These are phyloP conservation scores for Peromyscus californicus DNA, from an alignment of 2,113 vertebrate species.

Conservation along the genomic window DNA sequence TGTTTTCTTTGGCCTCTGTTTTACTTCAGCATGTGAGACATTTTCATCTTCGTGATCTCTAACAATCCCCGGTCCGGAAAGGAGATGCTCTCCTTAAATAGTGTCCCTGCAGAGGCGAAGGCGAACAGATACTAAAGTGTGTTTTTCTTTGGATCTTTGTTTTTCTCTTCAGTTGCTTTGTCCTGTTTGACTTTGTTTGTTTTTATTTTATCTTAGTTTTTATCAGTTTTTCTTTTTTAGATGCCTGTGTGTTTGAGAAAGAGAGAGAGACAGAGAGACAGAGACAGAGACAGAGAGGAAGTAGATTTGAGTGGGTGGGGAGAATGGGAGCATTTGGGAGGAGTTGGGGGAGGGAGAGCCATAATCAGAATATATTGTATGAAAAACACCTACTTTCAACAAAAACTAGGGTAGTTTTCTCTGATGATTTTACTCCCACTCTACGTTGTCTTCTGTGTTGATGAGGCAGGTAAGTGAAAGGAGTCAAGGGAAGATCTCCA, in stretches of 20 bases:
- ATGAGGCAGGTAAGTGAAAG: not conserved
- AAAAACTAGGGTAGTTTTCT: not conserved
- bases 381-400: not conserved
- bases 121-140: not conserved
- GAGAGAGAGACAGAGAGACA: too few species aligned
- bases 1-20: slow-evolving; percentile 28
- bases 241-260: not conserved
- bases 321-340: not conserved
- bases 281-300: not conserved
- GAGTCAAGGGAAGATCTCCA: not conserved
- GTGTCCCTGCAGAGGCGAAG: not conserved
- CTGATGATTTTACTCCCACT: not conserved
- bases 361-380: not conserved
- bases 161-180: not conserved
- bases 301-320: not conserved
- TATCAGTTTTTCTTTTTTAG: not conserved
- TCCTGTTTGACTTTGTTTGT: not conserved
- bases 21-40: not conserved
- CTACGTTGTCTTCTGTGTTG: not conserved
- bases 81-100: not conserved
- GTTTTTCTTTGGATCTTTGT: not conserved
- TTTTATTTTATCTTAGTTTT: not conserved
- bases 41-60: not conserved
- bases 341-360: not conserved
- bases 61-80: slow-evolving; percentile 4